phyloP scores from a whole-genome alignment of 2,888 invertebrate genomes.

The Urechis unicinctus region DNA sequence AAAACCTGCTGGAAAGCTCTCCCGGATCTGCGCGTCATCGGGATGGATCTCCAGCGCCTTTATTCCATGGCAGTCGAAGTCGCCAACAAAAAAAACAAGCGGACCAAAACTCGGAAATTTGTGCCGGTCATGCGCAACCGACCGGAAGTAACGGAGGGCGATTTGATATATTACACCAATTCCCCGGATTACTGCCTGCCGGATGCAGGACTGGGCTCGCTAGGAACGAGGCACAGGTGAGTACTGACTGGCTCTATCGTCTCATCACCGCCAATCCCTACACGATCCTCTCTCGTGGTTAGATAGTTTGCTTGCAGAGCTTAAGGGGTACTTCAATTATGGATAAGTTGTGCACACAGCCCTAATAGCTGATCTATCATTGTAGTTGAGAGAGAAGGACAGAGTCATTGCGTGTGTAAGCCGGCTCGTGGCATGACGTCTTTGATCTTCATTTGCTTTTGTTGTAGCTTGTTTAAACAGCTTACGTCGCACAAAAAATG shows the following conservation, averaged over 20 bases:
- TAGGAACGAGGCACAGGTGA: constrained; percentile 73
- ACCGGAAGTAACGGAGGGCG: constrained; percentile 54
- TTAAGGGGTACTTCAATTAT: not conserved
- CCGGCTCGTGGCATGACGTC: too few species aligned
- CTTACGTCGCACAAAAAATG: too few species aligned
- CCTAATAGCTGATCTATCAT: too few species aligned
- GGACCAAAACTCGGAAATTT: constrained; percentile 12
- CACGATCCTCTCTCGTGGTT: not conserved
- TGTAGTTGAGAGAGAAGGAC: too few species aligned
- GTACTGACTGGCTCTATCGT: constrained; percentile 6
- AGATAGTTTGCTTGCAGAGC: not conserved
- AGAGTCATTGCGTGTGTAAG: too few species aligned
- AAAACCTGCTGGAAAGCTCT: constrained; percentile 95
- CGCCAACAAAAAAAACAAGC: not conserved
- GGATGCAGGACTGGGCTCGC: constrained; percentile 67
- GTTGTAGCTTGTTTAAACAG: too few species aligned
- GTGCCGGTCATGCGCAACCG: constrained; percentile 47
- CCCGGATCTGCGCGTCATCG: constrained; percentile 52
- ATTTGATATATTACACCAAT: constrained; percentile 69
- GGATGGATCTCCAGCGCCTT: constrained; percentile 52
- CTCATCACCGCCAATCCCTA: not conserved
- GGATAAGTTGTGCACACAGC: too few species aligned
- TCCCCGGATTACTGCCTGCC: constrained; percentile 78
- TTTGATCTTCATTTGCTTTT: too few species aligned
- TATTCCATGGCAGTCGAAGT: constrained; percentile 52